Conservation (phyloP, 1,140 invertebrate genomes). For the Lordiphosa mommai region DNA sequence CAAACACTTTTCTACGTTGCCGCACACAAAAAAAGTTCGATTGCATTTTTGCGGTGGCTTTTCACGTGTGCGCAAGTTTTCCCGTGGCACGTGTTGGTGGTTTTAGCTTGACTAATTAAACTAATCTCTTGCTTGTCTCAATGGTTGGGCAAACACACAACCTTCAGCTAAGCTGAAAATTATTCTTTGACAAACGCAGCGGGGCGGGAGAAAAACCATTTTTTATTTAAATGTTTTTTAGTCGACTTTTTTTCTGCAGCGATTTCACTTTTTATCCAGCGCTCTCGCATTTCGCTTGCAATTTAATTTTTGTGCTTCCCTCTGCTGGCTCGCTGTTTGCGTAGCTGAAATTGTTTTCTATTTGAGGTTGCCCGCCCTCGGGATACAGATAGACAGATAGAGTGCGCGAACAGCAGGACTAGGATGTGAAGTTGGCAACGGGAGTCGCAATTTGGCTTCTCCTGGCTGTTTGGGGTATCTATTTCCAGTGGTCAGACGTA, state of each 20-base stretch:
- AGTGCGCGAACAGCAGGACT: not conserved
- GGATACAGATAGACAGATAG: slow-evolving; percentile 5
- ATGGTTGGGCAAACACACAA: slow-evolving; percentile 33
- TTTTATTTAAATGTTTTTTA: slow-evolving; percentile 29
- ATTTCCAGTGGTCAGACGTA: slow-evolving; percentile 47
- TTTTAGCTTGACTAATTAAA: slow-evolving; percentile 58
- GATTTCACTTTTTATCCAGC: slow-evolving; percentile 15
- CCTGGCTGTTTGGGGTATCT: slow-evolving; percentile 34
- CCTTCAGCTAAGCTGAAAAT: slow-evolving; percentile 39
- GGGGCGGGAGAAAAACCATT: slow-evolving; percentile 7
- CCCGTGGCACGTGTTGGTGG: slow-evolving; percentile 24
- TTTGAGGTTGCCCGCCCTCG: slow-evolving; percentile 55
- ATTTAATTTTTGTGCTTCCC: slow-evolving; percentile 65
- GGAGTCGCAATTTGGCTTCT: slow-evolving; percentile 31
- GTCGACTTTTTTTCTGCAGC: slow-evolving; percentile 32
- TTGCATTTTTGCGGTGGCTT: slow-evolving; percentile 30
- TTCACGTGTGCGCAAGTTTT: not conserved
- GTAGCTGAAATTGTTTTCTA: slow-evolving; percentile 71
- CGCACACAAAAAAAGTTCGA: slow-evolving; percentile 37
- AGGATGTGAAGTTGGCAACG: slow-evolving; percentile 1
- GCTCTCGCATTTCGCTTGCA: slow-evolving; percentile 36
- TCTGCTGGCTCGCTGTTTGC: slow-evolving; percentile 56
- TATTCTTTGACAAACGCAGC: slow-evolving; percentile 15
- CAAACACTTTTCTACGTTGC: slow-evolving; percentile 4
- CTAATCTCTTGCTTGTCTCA: slow-evolving; percentile 39